Base-by-base conservation (phyloP, 2,797 vertebrate species). In the Bradypodion ventrale region DNA sequence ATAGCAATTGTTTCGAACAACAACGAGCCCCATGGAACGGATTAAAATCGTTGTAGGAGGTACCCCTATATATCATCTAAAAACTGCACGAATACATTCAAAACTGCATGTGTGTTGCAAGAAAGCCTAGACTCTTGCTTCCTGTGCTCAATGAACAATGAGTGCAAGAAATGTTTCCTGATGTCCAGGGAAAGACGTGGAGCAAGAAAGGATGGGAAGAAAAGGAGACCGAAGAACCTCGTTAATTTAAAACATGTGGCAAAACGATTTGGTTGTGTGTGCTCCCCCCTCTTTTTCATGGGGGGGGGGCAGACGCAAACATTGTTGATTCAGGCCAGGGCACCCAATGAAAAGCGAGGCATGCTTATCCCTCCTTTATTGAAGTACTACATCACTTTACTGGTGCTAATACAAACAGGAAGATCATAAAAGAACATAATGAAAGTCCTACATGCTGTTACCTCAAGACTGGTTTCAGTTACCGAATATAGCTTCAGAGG, bases 201-300 rank as follows among this genome's bases (percentile, higher is more conserved):
- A 88, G 90, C 73, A 35, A 84, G 72, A 78, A n/a, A 27, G 62
- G 2, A n/a, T n/a, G n/a, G 87, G 87, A 89, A 82, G 49, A 83
- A 70, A 82, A n/a, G 89, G 79, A 87, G 90, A 78, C 35, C 80
- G 69, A 84, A 77, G 65, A 44, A 85, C 35, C 77, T 86, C 88
- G 89, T 86, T 91, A 90, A 94, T 90, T 90, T 82, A 83, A 93
- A 93, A 91, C 89, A 90, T 91, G 89, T 91, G 90, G 89, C 82
- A 13, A 89, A 92, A 85, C 4, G 74, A 78, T 89, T 83, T 85
- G 74, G 76, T 90, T 93, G 92, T 84, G 82, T 76, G 66, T 85
- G 68, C 78, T 76, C 90, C 4, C 2, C 12, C 12, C 13, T 21
- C 13, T 68, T 73, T 37, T 40, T 63, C 66, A 8, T 56, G 19